Conservation (phyloP, 1,140 invertebrate genomes). For the Drosophila ohnishii region DNA sequence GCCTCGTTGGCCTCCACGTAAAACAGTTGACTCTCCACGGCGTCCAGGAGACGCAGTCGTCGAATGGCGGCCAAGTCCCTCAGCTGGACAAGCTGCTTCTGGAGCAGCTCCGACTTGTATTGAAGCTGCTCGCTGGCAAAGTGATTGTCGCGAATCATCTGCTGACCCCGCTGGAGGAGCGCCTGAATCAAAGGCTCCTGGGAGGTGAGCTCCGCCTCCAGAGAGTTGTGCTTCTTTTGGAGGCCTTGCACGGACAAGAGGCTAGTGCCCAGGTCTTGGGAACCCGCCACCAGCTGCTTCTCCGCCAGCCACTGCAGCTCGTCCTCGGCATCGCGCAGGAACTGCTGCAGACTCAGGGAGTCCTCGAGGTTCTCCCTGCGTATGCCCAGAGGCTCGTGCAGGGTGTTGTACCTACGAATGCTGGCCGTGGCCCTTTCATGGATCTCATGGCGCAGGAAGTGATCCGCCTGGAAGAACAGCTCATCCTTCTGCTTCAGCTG, state of each 20-base stretch:
- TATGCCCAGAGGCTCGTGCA: conserved; percentile 95
- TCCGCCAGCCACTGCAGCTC: conserved; percentile 93
- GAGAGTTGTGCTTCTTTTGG: conserved; percentile 96
- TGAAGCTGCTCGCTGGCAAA: conserved; percentile 87
- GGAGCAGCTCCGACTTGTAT: conserved; percentile 86
- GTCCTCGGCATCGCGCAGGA: conserved; percentile 93
- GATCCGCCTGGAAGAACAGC: conserved; percentile 89
- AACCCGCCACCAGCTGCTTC: conserved; percentile 92
- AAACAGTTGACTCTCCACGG: conserved; percentile 94
- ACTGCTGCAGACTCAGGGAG: conserved; percentile 92
- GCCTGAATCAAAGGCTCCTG: conserved; percentile 92
- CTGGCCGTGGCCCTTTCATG: conserved; percentile 88
- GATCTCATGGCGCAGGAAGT: conserved; percentile 94
- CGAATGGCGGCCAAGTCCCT: conserved; percentile 89
- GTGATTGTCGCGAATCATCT: conserved; percentile 92
- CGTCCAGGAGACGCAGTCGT: conserved; percentile 89
- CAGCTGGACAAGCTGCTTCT: conserved; percentile 86
- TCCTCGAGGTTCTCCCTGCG: conserved; percentile 95
- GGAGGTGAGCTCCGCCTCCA: conserved; percentile 92
- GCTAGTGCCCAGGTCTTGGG: conserved; percentile 88
- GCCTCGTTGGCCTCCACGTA: conserved; percentile 94
- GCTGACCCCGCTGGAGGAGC: conserved; percentile 88
- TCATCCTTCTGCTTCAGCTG: conserved; percentile 90
- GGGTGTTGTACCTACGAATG: conserved; percentile 90
- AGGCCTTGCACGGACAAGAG: conserved; percentile 96